phyloP scores from a whole-genome alignment of 2,888 invertebrate species.

The Pammene fasciana region DNA sequence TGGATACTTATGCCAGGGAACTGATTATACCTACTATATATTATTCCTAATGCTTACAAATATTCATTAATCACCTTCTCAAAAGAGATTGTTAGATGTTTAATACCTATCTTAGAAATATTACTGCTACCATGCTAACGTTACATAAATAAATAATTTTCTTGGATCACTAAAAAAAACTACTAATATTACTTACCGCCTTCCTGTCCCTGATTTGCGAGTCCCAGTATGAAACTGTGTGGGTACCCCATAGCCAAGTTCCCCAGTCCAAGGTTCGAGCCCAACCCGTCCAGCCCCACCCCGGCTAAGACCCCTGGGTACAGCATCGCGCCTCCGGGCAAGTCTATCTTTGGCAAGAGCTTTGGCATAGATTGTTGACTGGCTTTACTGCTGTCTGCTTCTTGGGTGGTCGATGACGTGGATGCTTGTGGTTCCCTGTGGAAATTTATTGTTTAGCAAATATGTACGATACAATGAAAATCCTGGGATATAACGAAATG shows the following conservation, averaged over 20 bases:
- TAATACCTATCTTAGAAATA: too few relatives aligned
- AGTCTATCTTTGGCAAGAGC: constrained; percentile 70
- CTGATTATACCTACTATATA: too few relatives aligned
- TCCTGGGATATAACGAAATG: too few relatives aligned
- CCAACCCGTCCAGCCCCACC: constrained; percentile 66
- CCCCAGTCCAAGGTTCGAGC: constrained; percentile 70
- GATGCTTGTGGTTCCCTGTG: constrained; percentile 68
- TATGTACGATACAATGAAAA: too few relatives aligned
- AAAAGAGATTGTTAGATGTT: too few relatives aligned
- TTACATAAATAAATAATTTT: too few relatives aligned
- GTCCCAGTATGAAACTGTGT: constrained; percentile 76
- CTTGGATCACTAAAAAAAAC: background rate
- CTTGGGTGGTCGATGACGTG: constrained; percentile 70
- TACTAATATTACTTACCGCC: constrained; percentile 59
- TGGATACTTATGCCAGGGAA: too few relatives aligned
- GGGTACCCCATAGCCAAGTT: constrained; percentile 78
- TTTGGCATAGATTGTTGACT: constrained; percentile 63
- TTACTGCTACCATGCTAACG: too few relatives aligned
- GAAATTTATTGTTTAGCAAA: constrained; percentile 2
- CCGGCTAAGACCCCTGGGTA: constrained; percentile 70
- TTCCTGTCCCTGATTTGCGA: constrained; percentile 78
- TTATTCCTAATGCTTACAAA: too few relatives aligned
- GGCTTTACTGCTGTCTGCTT: constrained; percentile 70
- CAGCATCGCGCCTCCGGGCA: constrained; percentile 78
- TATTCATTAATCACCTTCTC: too few relatives aligned